Base-by-base conservation (phyloP, 2,797 vertebrate genomes). In the Phrynocephalus vlangalii region DNA sequence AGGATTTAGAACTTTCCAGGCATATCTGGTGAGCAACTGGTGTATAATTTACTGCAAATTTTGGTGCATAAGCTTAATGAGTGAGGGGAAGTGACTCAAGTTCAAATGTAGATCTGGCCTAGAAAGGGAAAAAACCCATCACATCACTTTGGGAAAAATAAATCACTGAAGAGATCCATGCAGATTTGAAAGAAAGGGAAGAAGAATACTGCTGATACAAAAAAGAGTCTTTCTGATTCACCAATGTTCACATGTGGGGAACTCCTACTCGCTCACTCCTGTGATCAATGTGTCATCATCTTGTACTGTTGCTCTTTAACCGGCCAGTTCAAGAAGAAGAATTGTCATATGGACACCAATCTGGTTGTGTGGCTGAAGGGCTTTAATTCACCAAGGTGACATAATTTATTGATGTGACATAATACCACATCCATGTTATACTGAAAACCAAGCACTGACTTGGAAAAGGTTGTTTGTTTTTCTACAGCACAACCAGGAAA, bases 321-420 rank as follows among this genome's bases (percentile, higher is more conserved):
- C 56, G 30, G 16, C 44, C 26, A 83, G 16, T 77, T 83, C 63
- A 70, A 68, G 66, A 28, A 83, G 24, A 87, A 56, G 5, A 78
- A 77, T 68, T 82, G 79, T 71, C 72, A 87, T 26, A 66, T 68
- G 67, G 72, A 18, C 38, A 44, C 26, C 77, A 28, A 16, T n/a
- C 70, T 18, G 26, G 22, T 63, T 79, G n/a, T 50, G 20, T 22
- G 63, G 67, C 38, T 79, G 76, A 44, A 63, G 33, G 76, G 56
- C 8, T 63, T 79, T 84, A 80, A 88, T 71, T 79, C 52, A 79
- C 33, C 66, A 66, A 72, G 26, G 50, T 70, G 67, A 18, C 75
- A 88, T 63, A 48, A 83, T 28, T 60, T 87, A 88, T 83, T 84
- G 70, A 84, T 79, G 38, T 0, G 24, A 52, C 0, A 2, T 33